phyloP scores from a whole-genome alignment of 2,888 invertebrate species.

The Torymus texanus region DNA sequence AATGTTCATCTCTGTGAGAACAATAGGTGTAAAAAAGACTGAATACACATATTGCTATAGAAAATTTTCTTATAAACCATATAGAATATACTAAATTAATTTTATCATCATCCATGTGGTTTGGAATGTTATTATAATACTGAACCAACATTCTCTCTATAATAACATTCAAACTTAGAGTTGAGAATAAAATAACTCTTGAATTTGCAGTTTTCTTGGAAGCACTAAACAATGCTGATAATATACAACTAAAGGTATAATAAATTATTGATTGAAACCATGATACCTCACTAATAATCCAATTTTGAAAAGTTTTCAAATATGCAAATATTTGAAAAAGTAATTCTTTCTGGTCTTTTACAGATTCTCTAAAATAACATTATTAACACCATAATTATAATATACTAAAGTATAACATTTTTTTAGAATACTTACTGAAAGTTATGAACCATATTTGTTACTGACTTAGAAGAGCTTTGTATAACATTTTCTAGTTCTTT shows the following conservation, averaged over 20 bases:
- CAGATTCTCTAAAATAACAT: conserved; percentile 73
- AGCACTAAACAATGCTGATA: conserved; percentile 79
- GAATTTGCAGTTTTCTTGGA: conserved; percentile 77
- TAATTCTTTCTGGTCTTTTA: conserved; percentile 78
- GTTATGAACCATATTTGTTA: conserved; percentile 75
- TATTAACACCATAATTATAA: not conserved
- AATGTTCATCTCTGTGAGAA: conserved; percentile 64
- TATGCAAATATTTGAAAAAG: conserved; percentile 78
- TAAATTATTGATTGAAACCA: conserved; percentile 81
- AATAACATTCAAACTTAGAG: conserved; percentile 76
- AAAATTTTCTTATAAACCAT: conserved; percentile 67
- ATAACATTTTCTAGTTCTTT: conserved; percentile 75
- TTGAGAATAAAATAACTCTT: conserved; percentile 77
- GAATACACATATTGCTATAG: conserved; percentile 64
- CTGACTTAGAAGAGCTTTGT: conserved; percentile 75
- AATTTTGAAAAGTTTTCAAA: conserved; percentile 78
- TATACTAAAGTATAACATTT: conserved; percentile 25
- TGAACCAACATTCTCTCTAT: conserved; percentile 76
- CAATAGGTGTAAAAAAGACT: conserved; percentile 66
- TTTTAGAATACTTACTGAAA: conserved; percentile 70
- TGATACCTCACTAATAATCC: conserved; percentile 81
- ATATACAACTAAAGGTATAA: conserved; percentile 76
- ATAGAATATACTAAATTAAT: conserved; percentile 61
- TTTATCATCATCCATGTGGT: conserved; percentile 62
- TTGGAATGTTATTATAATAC: conserved; percentile 62